Evolutionary conservation across 2,113 vertebrate species (phyloP).

Genomic region (Salminus brasiliensis): DNA sequence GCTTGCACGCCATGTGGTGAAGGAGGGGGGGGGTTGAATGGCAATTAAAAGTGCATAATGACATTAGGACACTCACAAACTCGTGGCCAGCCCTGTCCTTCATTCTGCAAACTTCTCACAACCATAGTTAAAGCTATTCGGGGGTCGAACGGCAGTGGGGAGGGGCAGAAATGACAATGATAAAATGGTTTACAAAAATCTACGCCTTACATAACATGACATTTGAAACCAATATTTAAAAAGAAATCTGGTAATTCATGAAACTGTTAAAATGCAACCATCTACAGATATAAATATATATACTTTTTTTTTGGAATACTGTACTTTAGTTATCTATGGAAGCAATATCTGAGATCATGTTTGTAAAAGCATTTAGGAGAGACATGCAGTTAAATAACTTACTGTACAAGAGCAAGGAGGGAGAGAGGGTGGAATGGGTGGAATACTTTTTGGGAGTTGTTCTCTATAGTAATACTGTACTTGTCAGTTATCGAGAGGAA

Average conservation of each 20-base stretch:
- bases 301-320: slow-evolving; percentile 59
- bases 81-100: slow-evolving; percentile 42
- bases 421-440: too few species aligned
- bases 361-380: slow-evolving; percentile 65
- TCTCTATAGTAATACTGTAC: slow-evolving; percentile 48
- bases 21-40: slow-evolving; percentile 34
- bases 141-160: not conserved
- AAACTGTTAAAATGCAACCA: slow-evolving; percentile 51
- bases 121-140: slow-evolving; percentile 22
- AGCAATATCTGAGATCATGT: slow-evolving; percentile 55
- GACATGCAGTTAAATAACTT: slow-evolving; percentile 74
- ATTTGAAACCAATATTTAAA: slow-evolving; percentile 49
- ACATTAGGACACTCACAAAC: slow-evolving; percentile 43
- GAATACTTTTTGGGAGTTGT: slow-evolving; percentile 34
- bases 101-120: slow-evolving; percentile 27
- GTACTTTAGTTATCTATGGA: slow-evolving; percentile 57
- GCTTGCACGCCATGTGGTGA: slow-evolving; percentile 12
- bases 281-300: slow-evolving; percentile 61
- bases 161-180: slow-evolving; percentile 31
- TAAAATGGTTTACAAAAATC: slow-evolving; percentile 52
- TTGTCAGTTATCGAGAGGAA: slow-evolving; percentile 47
- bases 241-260: slow-evolving; percentile 55
- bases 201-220: slow-evolving; percentile 51
- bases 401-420: slow-evolving; percentile 74
- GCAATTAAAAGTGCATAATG: slow-evolving; percentile 50